Evolutionary conservation across 2,888 invertebrate species (phyloP), one percentile per base, ranked within the genome.

Genomic region (Latheticus oryzae): DNA sequence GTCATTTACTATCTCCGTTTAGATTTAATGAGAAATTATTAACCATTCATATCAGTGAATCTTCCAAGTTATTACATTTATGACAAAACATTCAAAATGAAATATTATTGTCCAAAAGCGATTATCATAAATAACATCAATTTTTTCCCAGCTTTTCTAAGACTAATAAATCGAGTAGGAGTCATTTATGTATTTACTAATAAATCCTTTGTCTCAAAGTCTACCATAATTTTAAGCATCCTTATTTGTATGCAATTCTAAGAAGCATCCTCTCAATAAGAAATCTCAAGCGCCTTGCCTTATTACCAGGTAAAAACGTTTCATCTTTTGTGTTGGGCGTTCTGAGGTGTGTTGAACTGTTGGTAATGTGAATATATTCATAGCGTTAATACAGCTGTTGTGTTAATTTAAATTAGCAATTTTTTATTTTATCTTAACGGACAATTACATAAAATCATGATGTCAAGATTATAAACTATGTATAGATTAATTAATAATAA

Each of bases 281-380:
- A 37, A 37, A 54, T 54, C 37, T 58, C 52, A 43, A 57, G 43
- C 30, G 58, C 43, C 37, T 43, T 30, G 28, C 47, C 32, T 52
- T 51, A 51, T 57, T 58, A 45, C 43, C 43, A 37, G 37, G 37
- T 58, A 58, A 52, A 52, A 47, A 57, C 30, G 57, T 48, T 45
- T 30, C 23, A 52, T 52, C 28, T 52, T 52, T 58, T 38, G 19
- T 17, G 37, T 52, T 52, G 58, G 58, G 52, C 52, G 58, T 52
- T 52, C 35, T 58, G 43, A 58, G 58, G 58, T 58, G 58, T 58
- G 58, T 57, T 51, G 32, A 21, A 52, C 52, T 58, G 57, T 57
- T 57, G 51, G 17, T 23, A 35, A 48, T 56, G 48, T 32, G 40
- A 51, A 57, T 23, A 37, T 51, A 37, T 57, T 42, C 24, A 24